Conservation (phyloP, 2,797 vertebrate genomes). For the Myiotriccus ornatus region DNA sequence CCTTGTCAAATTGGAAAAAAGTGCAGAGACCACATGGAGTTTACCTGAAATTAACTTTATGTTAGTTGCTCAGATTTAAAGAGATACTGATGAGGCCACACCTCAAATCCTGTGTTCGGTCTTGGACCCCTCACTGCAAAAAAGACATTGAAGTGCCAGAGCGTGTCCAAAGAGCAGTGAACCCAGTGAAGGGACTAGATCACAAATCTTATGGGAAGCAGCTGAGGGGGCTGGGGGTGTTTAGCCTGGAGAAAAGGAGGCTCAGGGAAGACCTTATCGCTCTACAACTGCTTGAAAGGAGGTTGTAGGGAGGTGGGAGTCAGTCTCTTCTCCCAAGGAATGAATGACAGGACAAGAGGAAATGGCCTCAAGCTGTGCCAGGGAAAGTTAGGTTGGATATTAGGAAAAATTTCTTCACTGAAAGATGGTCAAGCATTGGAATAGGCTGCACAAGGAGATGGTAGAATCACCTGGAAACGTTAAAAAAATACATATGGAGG, state of each 20-base stretch:
- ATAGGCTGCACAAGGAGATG: neutral
- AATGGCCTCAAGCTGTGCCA: neutral
- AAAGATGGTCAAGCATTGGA: neutral
- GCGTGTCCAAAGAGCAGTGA: neutral
- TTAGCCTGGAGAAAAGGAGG: neutral
- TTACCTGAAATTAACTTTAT: neutral
- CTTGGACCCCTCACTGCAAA: neutral
- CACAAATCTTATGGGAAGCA: neutral
- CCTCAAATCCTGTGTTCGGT: neutral
- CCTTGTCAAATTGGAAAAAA: neutral
- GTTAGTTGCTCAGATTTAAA: neutral
- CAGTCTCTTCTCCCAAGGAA: neutral
- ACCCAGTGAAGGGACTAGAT: neutral
- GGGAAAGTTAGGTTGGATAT: neutral
- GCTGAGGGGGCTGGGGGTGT: neutral
- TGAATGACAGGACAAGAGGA: neutral
- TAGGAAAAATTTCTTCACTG: neutral
- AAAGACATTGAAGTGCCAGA: neutral
- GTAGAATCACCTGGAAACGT: neutral
- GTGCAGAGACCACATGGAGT: neutral
- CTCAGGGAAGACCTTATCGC: neutral
- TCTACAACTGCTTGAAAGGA: neutral
- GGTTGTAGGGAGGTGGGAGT: neutral
- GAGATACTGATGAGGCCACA: neutral
- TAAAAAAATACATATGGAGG: neutral